A percentile compares a stretch with the other conserved stretches of the same genome.
These are phyloP conservation scores for Cetoscarus ocellatus DNA, from an alignment of 2,797 vertebrate species.

Conservation along the genomic window DNA sequence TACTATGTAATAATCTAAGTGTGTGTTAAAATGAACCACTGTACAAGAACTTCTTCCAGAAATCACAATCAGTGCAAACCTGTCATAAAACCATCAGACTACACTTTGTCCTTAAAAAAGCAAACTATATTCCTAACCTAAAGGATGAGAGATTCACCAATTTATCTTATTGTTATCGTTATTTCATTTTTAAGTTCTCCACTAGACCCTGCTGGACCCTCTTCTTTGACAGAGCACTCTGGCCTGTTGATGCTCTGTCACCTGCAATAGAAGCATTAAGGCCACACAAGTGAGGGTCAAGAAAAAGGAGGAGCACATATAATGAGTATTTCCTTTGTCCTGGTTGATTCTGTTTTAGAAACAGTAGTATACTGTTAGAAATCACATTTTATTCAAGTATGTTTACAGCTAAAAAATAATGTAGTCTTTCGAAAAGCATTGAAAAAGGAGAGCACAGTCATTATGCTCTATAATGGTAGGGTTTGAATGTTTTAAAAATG, in stretches of 20 bases:
- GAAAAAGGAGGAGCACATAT: background rate
- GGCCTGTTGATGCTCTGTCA: slow-evolving; percentile 3
- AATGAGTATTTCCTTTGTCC: background rate
- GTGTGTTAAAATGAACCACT: too few species aligned
- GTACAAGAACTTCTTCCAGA: too few species aligned
- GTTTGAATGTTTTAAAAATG: slow-evolving; percentile 14
- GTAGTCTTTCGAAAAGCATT: background rate
- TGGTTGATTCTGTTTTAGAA: slow-evolving; percentile 2
- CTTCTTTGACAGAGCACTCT: background rate
- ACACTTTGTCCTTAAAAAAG: too few species aligned
- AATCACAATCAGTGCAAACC: too few species aligned
- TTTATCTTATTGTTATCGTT: too few species aligned
- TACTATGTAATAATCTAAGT: too few species aligned
- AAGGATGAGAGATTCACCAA: too few species aligned
- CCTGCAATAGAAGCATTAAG: slow-evolving; percentile 5
- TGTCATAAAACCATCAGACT: too few species aligned
- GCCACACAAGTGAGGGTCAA: background rate
- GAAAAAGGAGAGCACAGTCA: background rate
- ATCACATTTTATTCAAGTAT: background rate
- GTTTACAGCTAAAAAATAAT: background rate
- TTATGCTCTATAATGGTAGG: slow-evolving; percentile 1
- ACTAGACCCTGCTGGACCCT: background rate
- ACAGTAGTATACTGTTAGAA: background rate
- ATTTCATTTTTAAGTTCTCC: too few species aligned
- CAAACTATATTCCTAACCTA: too few species aligned